phyloP scores from a whole-genome alignment of 1,140 invertebrate species.

The Copidosoma floridanum region DNA sequence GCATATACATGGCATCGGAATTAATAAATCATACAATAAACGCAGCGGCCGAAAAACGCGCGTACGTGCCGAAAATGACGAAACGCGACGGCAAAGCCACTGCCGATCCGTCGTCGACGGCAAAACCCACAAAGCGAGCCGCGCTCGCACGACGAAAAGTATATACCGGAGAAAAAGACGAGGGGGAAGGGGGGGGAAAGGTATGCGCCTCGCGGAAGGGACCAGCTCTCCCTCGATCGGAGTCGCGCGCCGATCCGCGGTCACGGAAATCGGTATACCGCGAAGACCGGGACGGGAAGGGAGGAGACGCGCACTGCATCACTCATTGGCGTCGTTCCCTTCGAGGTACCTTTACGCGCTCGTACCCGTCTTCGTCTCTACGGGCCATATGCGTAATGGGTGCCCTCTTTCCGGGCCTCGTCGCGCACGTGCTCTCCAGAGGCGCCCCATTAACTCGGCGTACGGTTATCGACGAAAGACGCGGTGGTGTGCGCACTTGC shows the following conservation, averaged over 20 bases:
- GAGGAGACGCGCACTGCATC: constrained; percentile 46
- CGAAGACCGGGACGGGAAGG: constrained; percentile 22
- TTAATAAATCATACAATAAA: too few species aligned
- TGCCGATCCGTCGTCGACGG: too few species aligned
- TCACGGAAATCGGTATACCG: constrained; percentile 12
- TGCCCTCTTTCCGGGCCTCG: too few species aligned
- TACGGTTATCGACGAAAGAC: constrained; percentile 2
- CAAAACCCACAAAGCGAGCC: constrained; percentile 1
- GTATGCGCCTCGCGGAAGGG: not conserved
- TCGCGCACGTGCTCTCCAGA: constrained; percentile 35
- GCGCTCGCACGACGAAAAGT: not conserved
- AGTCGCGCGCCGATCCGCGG: not conserved
- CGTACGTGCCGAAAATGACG: too few species aligned
- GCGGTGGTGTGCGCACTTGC: too few species aligned
- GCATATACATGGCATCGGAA: too few species aligned
- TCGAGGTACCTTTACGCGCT: constrained; percentile 24
- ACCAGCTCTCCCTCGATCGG: constrained; percentile 5
- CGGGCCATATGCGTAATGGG: too few species aligned
- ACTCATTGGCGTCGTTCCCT: constrained; percentile 41
- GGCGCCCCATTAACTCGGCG: constrained; percentile 43
- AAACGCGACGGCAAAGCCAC: too few species aligned
- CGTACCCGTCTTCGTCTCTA: constrained; percentile 13
- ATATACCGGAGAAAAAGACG: not conserved
- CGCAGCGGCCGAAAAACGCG: too few species aligned
- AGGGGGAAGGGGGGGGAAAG: too few species aligned